Percentiles rank a stretch among this genome's conserved stretches.
Evolutionary conservation across 2,113 vertebrate species (phyloP).

Genomic region (Guaruba guarouba): DNA sequence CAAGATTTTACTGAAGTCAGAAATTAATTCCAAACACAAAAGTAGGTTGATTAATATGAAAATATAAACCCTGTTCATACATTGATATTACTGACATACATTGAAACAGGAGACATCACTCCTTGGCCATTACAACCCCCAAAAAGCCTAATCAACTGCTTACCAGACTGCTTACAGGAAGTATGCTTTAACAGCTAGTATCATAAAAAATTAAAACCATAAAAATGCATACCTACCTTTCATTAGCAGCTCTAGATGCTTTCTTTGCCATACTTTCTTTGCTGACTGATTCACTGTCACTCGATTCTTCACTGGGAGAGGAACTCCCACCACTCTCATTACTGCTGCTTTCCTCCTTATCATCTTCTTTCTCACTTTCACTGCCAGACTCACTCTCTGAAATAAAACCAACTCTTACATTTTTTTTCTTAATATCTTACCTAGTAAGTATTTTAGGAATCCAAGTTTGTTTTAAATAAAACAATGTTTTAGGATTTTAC

Average conservation of each 20-base stretch:
- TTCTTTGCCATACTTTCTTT: slow-evolving; percentile 69
- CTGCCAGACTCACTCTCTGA: slow-evolving; percentile 78
- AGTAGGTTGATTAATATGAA: background rate
- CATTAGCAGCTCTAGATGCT: background rate
- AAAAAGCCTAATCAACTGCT: background rate
- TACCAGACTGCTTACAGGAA: background rate
- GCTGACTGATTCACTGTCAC: slow-evolving; percentile 73
- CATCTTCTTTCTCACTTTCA: slow-evolving; percentile 72
- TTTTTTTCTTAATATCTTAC: background rate
- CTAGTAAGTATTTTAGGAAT: background rate
- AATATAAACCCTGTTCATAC: background rate
- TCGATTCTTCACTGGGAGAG: slow-evolving; percentile 72
- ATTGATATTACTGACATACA: background rate
- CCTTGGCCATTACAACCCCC: background rate
- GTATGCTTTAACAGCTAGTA: background rate
- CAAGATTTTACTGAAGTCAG: slow-evolving; percentile 67
- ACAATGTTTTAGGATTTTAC: background rate
- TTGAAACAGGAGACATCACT: background rate
- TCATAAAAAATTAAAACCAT: background rate
- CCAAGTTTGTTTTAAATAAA: background rate
- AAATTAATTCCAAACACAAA: slow-evolving; percentile 54
- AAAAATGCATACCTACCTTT: slow-evolving; percentile 58
- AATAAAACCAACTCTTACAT: background rate
- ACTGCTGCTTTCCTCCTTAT: slow-evolving; percentile 68
- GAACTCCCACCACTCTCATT: slow-evolving; percentile 73